Evolutionary conservation across 1,140 invertebrate genomes (phyloP), one percentile per base, ranked within the genome.

Genomic region (Drosophila persimilis): DNA sequence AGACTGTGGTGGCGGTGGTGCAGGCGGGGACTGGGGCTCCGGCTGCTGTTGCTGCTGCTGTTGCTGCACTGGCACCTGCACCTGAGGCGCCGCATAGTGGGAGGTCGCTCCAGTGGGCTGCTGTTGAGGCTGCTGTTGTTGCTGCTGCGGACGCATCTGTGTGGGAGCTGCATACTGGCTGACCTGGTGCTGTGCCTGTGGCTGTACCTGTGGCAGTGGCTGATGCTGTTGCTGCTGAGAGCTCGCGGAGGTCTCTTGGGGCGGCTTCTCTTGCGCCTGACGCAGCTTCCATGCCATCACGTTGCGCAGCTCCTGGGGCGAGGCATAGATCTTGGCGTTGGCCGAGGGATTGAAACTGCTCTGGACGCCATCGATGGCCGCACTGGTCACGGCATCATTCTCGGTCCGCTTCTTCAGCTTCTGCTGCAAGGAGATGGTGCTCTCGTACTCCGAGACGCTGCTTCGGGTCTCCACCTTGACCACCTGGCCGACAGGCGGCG

Each of bases 291-390:
- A 93, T 88, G 96, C 97, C 3, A 95, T 96, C 15, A 97, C 95
- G 24, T 94, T 94, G 77, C 95, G 96, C 73, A 97, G 93, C 86
- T 96, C 96, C 81, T 96, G 95, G 7, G 97, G 97, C 41, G 96
- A 96, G 6, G 97, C 97, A 91, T 98, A 98, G 39, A 98, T 92
- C 90, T 97, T 97, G 55, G 97, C 96, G 92, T 93, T 95, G 71
- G 96, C 95, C 43, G 95, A 93, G 0, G 97, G 97, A 69, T 95
- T 94, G 92, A 98, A 98, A 75, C 96, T 97, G 8, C 96, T 97
- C 92, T 96, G 95, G 35, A 96, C 92, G 50, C 90, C 84, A 51
- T 91, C 88, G 26, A 90, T 85, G 35, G 90, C 74, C 3, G 84
- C 91, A 55, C 80, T 77, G 50, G 80, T 91, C 52, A 89, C 84